Evolutionary conservation across 1,140 invertebrate species (phyloP), one percentile per base, ranked within the genome.

Genomic region (Centruroides vittatus): DNA sequence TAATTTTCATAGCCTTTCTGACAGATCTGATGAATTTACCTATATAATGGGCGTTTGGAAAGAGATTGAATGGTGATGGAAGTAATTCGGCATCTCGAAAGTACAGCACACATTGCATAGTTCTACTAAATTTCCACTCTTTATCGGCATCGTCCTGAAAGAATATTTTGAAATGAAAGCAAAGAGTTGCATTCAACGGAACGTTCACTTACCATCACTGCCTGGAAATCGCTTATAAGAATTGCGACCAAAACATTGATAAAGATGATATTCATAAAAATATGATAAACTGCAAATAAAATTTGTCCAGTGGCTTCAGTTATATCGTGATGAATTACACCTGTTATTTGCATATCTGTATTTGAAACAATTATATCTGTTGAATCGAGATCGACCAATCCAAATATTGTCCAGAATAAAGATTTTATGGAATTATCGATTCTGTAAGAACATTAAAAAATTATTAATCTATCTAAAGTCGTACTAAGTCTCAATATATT

Each of bases 201-300:
- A 41, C 8, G 8, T 41, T 41, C 3, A 59, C 62, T 60, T 41
- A 60, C 62, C 1, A 60, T 48, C 3, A 86, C 82, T 65, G 76
- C 73, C 68, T 84, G 82, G 68, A 84, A 85, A 0, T 83, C 84
- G 63, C 83, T 84, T 23, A 82, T 81, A 79, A 86, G 85, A 66
- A 84, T 84, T 4, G 84, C 85, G 62, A 86, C 85, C 47, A 87
- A 75, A 80, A 86, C 85, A 71, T 87, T 86, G 46, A 86, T 69
- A n/a, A 86, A 78, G n/a, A 86, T 79, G 53, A 86, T 78, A 47
- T 85, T 81, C 35, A 79, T 80, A 53, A 86, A 78, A 48, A 83
- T 79, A 71, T 83, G 78, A 66, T 82, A 85, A 49, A 74, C 75
- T 8, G 78, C 81, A 64, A 82, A 85, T 35, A 79, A 75, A 34